Percentiles rank a stretch among this genome's conserved stretches.
phyloP scores from a whole-genome alignment of 2,113 vertebrate species.

The Salvelinus fontinalis region DNA sequence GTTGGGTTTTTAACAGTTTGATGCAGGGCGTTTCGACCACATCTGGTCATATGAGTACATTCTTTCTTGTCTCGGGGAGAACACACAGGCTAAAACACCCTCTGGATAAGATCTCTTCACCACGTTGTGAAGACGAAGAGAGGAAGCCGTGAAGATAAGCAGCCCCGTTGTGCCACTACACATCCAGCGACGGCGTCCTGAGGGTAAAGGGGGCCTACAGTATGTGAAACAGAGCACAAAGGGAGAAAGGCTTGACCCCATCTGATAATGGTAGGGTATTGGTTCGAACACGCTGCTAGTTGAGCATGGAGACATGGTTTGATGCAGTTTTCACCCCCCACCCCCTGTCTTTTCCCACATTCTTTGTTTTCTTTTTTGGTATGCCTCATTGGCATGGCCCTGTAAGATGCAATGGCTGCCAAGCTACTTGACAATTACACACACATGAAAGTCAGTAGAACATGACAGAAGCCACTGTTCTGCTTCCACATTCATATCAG shows the following conservation, averaged over 20 bases:
- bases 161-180: conserved; percentile 35
- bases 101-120: conserved; percentile 49
- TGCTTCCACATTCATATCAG: no score
- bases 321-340: neutral
- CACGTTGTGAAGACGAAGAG: conserved; percentile 25
- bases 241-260: conserved; percentile 36
- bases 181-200: conserved; percentile 4
- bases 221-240: conserved; percentile 38
- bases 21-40: neutral
- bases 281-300: conserved; percentile 19
- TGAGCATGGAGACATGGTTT: neutral
- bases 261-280: conserved; percentile 25
- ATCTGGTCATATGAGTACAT: conserved; percentile 10
- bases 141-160: conserved; percentile 53
- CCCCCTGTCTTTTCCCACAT: no score
- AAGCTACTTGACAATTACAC: neutral
- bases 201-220: neutral
- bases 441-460: neutral
- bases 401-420: neutral
- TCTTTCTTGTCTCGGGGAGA: neutral
- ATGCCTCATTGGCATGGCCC: neutral
- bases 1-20: conserved; percentile 6
- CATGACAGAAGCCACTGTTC: neutral
- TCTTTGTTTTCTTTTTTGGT: neutral
- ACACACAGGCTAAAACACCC: conserved; percentile 55